These are phyloP conservation scores for Otus sunia DNA, from an alignment of 2,113 vertebrate genomes.

Conservation along the genomic window DNA sequence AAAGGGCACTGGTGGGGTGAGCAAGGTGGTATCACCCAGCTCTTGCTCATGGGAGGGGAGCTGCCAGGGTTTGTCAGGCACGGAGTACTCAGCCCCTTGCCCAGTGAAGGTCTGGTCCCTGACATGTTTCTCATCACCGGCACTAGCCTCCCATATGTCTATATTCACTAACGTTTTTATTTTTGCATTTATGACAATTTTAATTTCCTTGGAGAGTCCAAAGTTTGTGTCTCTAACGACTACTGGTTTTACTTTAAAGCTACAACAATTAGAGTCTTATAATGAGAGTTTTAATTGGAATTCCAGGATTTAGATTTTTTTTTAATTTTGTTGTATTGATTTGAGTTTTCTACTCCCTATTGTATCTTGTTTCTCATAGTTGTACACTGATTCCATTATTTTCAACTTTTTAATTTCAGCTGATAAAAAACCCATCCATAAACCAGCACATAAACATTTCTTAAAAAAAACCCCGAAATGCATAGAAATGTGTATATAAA, in stretches of 20 bases:
- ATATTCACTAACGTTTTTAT: background rate
- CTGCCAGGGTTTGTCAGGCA: background rate
- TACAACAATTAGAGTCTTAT: background rate
- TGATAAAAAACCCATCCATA: background rate
- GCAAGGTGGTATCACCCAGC: no score
- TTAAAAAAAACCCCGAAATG: background rate
- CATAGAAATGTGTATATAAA: background rate
- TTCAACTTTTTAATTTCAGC: background rate
- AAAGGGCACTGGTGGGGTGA: background rate
- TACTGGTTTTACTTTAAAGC: background rate
- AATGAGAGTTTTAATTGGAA: constrained; percentile 20
- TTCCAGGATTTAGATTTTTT: background rate
- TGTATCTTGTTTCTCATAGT: background rate
- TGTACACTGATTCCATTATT: background rate
- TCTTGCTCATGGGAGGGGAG: background rate
- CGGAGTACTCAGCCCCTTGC: rapidly evolving
- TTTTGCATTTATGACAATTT: background rate
- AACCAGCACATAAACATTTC: background rate
- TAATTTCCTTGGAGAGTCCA: background rate
- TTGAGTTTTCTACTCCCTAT: background rate
- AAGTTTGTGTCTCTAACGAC: background rate
- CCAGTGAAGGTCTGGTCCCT: background rate
- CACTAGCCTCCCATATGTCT: background rate
- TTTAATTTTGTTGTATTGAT: background rate
- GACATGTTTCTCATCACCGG: background rate